phyloP scores from a whole-genome alignment of 2,888 invertebrate genomes.

The Ernsta delagoae region DNA sequence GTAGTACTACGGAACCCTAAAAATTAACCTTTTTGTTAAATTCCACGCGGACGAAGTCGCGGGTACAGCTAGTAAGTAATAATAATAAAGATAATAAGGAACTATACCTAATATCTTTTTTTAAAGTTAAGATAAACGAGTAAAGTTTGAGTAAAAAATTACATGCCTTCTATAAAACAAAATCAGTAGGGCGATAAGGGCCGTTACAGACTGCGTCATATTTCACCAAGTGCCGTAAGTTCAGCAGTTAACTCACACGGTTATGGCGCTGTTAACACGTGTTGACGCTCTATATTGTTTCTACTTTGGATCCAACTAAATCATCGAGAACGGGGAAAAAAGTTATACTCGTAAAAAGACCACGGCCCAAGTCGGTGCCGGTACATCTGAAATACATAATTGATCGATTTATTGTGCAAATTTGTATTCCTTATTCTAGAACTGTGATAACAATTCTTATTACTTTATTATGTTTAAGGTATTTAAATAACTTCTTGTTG shows the following conservation, averaged over 20 bases:
- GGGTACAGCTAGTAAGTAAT: too few relatives aligned
- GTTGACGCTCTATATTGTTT: constrained; percentile 75
- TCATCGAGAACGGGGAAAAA: constrained; percentile 60
- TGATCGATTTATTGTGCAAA: not conserved
- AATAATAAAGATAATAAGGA: too few relatives aligned
- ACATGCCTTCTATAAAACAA: constrained; percentile 51
- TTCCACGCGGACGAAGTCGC: too few relatives aligned
- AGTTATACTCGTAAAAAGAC: constrained; percentile 51
- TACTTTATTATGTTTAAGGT: too few relatives aligned
- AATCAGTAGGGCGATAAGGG: constrained; percentile 69
- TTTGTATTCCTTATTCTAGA: not conserved
- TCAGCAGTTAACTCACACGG: constrained; percentile 78
- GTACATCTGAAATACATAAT: not conserved
- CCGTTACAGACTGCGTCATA: constrained; percentile 76
- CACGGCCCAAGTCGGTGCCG: constrained; percentile 6
- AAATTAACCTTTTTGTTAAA: too few relatives aligned
- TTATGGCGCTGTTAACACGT: constrained; percentile 83
- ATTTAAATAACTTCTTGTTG: too few relatives aligned
- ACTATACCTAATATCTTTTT: not conserved
- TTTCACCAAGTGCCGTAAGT: constrained; percentile 82
- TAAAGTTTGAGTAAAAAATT: constrained; percentile 21
- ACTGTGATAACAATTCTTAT: too few relatives aligned
- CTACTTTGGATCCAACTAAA: constrained; percentile 65
- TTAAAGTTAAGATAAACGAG: constrained; percentile 5
- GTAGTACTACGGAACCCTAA: too few relatives aligned